Base-by-base conservation (phyloP, 2,113 vertebrate species). In the Megalops atlanticus region DNA sequence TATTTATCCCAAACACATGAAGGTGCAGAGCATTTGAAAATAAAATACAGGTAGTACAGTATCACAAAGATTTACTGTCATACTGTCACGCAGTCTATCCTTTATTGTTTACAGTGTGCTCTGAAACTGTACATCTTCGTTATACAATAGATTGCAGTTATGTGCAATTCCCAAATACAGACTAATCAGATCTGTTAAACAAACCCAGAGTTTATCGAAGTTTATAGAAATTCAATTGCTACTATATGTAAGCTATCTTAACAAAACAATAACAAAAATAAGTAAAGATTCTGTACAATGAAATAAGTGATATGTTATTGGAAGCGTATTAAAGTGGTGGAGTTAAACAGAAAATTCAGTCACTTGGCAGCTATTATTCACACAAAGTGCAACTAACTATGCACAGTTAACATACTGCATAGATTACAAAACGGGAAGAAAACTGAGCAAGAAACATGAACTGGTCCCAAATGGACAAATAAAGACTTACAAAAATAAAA, bases 361-460 rank as follows among this genome's bases (percentile, higher is more conserved):
- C 38, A 75, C 36, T 81, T 43, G 14, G 77, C 81, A 84, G 76
- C 88, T 90, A 87, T 82, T 79, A 83, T 83, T 74, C 83, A 45
- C 77, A 78, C 88, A 92, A 93, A 89, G 89, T 92, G 88, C 87
- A 88, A 84, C 82, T 86, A 77, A 78, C 80, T 72, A 88, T 84
- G 76, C 72, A 74, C 80, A 87, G 68, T 87, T 81, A 88, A 83
- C 69, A 77, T 80, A 85, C 87, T 73, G 47, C 83, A 84, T 84
- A 89, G 89, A 85, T 83, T 91, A 92, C 85, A 90, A 84, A 85
- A 88, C 72, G 54, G 76, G 72, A 81, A 72, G 43, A 82, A 78
- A 58, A 85, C 69, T 84, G 85, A 84, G 75, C 84, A 84, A 40
- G 54, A 78, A 83, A 80, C 36, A 58, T 81, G 80, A 82, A 85